Percentiles rank a stretch among this genome's conserved stretches.
Conservation (phyloP, 92 coral and sea anemone genomes). For the Bergia sp. region DNA sequence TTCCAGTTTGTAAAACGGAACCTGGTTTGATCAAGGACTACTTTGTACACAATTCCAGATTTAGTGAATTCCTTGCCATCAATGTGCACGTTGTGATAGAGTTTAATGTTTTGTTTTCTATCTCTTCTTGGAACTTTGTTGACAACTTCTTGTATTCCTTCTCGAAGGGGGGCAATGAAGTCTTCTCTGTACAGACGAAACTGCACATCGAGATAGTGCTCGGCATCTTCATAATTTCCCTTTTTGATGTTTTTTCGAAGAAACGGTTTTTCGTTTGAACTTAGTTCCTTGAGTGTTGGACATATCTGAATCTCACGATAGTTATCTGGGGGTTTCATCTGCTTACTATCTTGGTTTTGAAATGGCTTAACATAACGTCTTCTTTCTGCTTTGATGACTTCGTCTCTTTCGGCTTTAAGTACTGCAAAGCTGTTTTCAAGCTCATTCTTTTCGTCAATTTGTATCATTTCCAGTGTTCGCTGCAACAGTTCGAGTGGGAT, state of each 20-base stretch:
- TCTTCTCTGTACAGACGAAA: slow-evolving; percentile 82
- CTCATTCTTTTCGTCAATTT: slow-evolving; percentile 24
- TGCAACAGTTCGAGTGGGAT: slow-evolving; percentile 59
- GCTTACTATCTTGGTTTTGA: slow-evolving; percentile 1
- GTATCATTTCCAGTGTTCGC: slow-evolving; percentile 29
- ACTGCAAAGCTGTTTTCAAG: slow-evolving; percentile 31
- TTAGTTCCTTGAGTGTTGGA: slow-evolving; percentile 69
- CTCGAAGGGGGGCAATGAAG: slow-evolving; percentile 81
- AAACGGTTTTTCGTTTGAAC: slow-evolving; percentile 61
- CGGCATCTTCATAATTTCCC: slow-evolving; percentile 70
- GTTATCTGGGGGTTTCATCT: slow-evolving; percentile 72
- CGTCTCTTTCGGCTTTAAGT: slow-evolving; percentile 55
- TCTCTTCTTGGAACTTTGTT: slow-evolving; percentile 54
- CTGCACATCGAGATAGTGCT: slow-evolving; percentile 87
- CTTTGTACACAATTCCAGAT: slow-evolving; percentile 63
- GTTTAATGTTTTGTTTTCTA: slow-evolving; percentile 62
- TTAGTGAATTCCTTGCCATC: slow-evolving; percentile 53
- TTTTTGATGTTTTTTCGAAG: slow-evolving; percentile 68
- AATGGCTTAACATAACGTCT: slow-evolving; percentile 47
- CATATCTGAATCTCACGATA: slow-evolving; percentile 68
- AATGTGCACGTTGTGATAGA: slow-evolving; percentile 61
- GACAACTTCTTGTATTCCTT: slow-evolving; percentile 68
- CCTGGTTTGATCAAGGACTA: slow-evolving; percentile 57
- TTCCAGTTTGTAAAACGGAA: slow-evolving; percentile 67
- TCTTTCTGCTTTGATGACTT: slow-evolving; percentile 49